Evolutionary conservation across 2,113 vertebrate genomes (phyloP), one percentile per base, ranked within the genome.

Genomic region (Hypomesus transpacificus): DNA sequence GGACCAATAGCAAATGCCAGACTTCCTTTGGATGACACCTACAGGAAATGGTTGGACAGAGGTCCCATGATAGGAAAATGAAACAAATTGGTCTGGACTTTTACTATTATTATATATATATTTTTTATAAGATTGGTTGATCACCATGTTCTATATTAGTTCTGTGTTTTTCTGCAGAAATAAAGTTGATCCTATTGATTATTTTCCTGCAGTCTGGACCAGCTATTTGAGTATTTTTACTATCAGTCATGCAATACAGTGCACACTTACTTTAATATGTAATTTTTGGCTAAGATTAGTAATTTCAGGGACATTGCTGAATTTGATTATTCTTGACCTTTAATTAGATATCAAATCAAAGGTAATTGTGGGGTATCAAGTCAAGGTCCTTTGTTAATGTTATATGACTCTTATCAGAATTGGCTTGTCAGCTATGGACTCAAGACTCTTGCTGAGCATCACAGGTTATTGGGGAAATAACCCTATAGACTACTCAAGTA

Each of bases 21-120:
- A 88, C 83, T 91, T 90, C 88, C 89, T 86, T 54, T 86, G 80
- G 77, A 85, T 86, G 86, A 76, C 83, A 89, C 88, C 83, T 84
- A 84, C 88, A 90, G 90, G 88, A 91, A 89, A 80, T 82, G 66
- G 70, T 79, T 68, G 78, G 70, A 81, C 80, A 67, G 69, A 73
- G 75, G 70, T 80, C 84, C 80, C 77, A 75, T 78, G 84, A 85
- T 75, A 63, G 75, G 77, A 61, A 82, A 75, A 79, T 53, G 74
- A 79, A 83, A 77, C 50, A 74, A 73, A 82, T 73, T 70, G 82
- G 67, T 77, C 70, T 75, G 69, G 57, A 66, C 69, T 74, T 82
- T 66, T 81, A n/a, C n/a, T n/a, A n/a, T n/a, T n/a, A n/a, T n/a
- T n/a, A n/a, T n/a, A n/a, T n/a, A n/a, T n/a, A n/a, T n/a, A n/a